phyloP scores from a whole-genome alignment of 2,888 invertebrate species.

The Lathronympha strigana region DNA sequence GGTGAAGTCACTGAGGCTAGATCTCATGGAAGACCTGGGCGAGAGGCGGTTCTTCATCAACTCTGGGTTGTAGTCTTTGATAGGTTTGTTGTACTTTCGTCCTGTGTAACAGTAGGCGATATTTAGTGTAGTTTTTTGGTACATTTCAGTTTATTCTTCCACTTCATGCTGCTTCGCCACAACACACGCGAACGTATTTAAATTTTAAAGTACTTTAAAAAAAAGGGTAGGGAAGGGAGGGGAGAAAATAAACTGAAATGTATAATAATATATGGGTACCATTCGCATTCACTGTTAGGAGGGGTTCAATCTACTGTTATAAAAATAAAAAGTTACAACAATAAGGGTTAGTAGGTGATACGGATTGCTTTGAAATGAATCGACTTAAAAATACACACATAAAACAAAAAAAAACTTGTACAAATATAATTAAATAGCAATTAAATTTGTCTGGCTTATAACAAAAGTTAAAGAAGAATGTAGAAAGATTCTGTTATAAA shows the following conservation, averaged over 20 bases:
- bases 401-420: conserved; percentile 27
- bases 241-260: conserved; percentile 83
- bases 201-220: conserved; percentile 42
- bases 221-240: conserved; percentile 57
- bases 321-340: conserved; percentile 53
- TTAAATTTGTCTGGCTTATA: no score
- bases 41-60: conserved; percentile 67
- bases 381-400: conserved; percentile 40
- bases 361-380: conserved; percentile 32
- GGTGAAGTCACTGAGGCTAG: conserved; percentile 80
- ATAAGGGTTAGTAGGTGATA: conserved; percentile 41
- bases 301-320: conserved; percentile 56
- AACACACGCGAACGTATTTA: conserved; percentile 51
- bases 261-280: conserved; percentile 78
- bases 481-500: neutral
- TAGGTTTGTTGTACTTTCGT: conserved; percentile 72
- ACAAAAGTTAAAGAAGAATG: neutral
- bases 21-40: conserved; percentile 76
- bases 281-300: conserved; percentile 78
- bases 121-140: conserved; percentile 51
- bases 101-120: conserved; percentile 63
- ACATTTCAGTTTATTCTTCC: conserved; percentile 82
- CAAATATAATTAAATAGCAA: conserved; percentile 27
- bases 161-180: conserved; percentile 69
- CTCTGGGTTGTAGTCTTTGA: conserved; percentile 79